Evolutionary conservation across 2,797 vertebrate genomes (phyloP).

Genomic region (Xenops minutus): DNA sequence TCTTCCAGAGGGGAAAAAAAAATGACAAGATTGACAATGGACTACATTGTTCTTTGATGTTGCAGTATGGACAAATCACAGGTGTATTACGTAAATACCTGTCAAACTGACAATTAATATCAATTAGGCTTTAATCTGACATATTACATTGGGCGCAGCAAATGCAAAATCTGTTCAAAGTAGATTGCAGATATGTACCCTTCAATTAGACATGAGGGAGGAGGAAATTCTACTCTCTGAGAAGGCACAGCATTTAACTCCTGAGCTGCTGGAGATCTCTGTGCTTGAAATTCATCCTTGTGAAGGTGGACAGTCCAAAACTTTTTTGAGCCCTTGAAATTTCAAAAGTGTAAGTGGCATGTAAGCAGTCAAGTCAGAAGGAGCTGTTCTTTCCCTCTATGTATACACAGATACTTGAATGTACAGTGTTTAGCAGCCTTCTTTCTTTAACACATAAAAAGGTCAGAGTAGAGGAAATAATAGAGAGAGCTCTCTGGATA

Average conservation of each 20-base stretch:
- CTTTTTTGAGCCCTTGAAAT: background rate
- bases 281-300: background rate
- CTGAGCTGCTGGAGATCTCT: background rate
- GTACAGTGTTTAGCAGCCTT: background rate
- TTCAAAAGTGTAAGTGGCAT: background rate
- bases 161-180: slow-evolving; percentile 36
- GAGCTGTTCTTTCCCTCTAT: background rate
- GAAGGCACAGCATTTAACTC: slow-evolving; percentile 42
- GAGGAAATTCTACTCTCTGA: slow-evolving; percentile 37
- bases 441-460: background rate
- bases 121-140: slow-evolving; percentile 60
- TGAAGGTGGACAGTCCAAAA: background rate
- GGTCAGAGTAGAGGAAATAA: background rate
- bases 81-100: slow-evolving; percentile 39
- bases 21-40: slow-evolving; percentile 65
- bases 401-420: background rate
- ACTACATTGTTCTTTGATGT: slow-evolving; percentile 73
- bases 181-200: slow-evolving; percentile 26
- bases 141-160: slow-evolving; percentile 36
- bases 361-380: background rate
- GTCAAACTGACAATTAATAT: slow-evolving; percentile 67
- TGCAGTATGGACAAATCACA: slow-evolving; percentile 36
- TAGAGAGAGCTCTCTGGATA: background rate
- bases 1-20: slow-evolving; percentile 58
- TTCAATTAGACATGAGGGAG: slow-evolving; percentile 40